Conservation (phyloP, 2,888 invertebrate genomes). For the Amphiduros pacificus region DNA sequence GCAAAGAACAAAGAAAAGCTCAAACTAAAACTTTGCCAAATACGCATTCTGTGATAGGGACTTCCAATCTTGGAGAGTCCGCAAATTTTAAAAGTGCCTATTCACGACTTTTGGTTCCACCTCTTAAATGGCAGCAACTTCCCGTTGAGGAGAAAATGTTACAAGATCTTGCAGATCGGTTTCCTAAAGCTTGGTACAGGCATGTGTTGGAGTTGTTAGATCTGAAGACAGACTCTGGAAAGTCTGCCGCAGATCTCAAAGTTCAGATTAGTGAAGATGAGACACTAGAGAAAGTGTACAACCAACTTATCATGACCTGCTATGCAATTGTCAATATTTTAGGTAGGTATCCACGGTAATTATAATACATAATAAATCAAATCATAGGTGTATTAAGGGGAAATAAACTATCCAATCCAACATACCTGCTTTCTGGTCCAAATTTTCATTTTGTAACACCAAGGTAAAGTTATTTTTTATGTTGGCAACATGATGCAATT, state of each 20-base stretch:
- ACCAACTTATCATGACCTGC: conserved; percentile 53
- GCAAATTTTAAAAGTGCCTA: conserved; percentile 48
- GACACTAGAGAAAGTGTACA: conserved; percentile 44
- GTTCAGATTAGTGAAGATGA: conserved; percentile 42
- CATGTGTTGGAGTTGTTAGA: conserved; percentile 42
- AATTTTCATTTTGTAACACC: no score
- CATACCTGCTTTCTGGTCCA: no score
- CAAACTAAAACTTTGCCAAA: background rate
- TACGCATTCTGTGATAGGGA: background rate
- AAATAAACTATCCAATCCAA: no score
- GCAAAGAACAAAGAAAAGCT: conserved; percentile 17
- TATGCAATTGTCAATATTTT: conserved; percentile 39
- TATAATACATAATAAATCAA: no score
- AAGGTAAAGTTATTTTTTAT: no score
- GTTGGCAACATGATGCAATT: no score
- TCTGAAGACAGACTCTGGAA: conserved; percentile 36
- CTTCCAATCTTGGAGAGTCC: conserved; percentile 24
- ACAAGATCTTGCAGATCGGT: conserved; percentile 38
- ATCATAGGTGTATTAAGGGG: no score
- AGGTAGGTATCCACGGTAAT: no score
- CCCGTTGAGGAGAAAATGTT: conserved; percentile 47
- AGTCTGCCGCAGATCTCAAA: conserved; percentile 38
- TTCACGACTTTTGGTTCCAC: conserved; percentile 47
- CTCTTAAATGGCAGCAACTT: conserved; percentile 47
- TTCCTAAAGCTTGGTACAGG: conserved; percentile 50